Conservation (phyloP, 2,113 vertebrate species). For the Ammodytes dubius region DNA sequence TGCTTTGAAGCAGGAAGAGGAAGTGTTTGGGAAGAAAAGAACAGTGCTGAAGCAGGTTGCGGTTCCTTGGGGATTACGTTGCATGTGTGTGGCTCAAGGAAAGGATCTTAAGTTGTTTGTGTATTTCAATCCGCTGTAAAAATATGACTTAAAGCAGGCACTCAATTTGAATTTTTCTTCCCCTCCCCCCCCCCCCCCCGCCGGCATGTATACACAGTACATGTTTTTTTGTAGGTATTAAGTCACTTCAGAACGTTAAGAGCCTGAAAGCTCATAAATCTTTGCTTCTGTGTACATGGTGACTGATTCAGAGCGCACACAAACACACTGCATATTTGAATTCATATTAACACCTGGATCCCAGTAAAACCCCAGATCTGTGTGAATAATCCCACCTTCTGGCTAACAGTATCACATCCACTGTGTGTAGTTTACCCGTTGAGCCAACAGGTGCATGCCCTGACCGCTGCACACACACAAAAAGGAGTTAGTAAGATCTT, state of each 20-base stretch:
- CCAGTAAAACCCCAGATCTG: constrained; percentile 11
- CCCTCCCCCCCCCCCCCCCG: too few relatives aligned
- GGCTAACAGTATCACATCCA: neutral
- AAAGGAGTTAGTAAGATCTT: neutral
- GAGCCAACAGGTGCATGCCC: constrained; percentile 23
- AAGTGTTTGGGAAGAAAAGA: constrained; percentile 41
- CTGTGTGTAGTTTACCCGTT: neutral
- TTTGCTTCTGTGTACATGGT: constrained; percentile 38
- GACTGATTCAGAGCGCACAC: constrained; percentile 1
- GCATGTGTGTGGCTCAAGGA: constrained; percentile 24
- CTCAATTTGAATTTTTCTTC: neutral
- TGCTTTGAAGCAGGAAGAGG: constrained; percentile 46
- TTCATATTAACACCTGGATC: constrained; percentile 39
- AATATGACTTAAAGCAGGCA: constrained; percentile 22
- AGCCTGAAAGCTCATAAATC: constrained; percentile 56
- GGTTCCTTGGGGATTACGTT: constrained; percentile 34
- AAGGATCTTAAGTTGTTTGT: constrained; percentile 31
- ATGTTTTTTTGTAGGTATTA: constrained; percentile 26
- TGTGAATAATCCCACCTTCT: neutral
- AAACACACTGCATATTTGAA: neutral
- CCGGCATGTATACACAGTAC: neutral
- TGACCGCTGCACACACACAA: neutral
- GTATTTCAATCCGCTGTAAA: constrained; percentile 36
- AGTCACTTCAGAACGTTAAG: constrained; percentile 33
- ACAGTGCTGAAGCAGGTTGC: neutral